These are phyloP conservation scores for Porphyrio hochstetteri DNA, from an alignment of 2,113 vertebrate genomes.

Conservation along the genomic window DNA sequence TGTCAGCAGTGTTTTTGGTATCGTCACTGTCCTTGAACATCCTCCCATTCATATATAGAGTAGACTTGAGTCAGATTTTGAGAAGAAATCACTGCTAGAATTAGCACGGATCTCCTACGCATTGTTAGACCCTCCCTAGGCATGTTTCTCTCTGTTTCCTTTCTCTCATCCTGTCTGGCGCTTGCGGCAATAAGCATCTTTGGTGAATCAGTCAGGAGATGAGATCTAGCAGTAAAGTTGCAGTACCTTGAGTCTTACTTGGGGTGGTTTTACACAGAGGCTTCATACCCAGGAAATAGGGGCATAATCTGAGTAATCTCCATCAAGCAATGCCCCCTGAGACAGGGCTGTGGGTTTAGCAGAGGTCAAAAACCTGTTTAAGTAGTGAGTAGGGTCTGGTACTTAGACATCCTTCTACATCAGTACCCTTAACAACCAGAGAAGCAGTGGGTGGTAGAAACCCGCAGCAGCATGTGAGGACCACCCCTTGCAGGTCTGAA, in stretches of 20 bases:
- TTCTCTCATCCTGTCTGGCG: neutral
- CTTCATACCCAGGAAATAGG: neutral
- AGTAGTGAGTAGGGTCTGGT: neutral
- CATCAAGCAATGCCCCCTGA: neutral
- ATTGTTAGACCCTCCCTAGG: neutral
- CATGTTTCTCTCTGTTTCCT: neutral
- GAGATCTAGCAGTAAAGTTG: neutral
- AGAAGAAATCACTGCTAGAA: neutral
- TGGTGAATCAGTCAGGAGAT: neutral
- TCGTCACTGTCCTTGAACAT: neutral
- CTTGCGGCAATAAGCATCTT: neutral
- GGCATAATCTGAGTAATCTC: neutral
- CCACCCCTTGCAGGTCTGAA: neutral
- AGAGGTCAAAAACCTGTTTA: neutral
- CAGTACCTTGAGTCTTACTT: neutral
- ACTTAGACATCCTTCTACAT: neutral
- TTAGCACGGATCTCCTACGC: neutral
- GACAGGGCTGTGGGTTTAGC: neutral
- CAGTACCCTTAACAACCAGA: neutral
- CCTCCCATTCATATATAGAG: neutral
- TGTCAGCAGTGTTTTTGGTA: neutral
- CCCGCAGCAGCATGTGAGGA: accelerated
- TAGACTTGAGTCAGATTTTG: neutral
- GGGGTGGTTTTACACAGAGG: neutral
- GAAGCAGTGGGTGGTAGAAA: neutral